A percentile compares a stretch with the other conserved stretches of the same genome.
Conservation (phyloP, 2,888 invertebrate species). For the Andricus quercusramuli region DNA sequence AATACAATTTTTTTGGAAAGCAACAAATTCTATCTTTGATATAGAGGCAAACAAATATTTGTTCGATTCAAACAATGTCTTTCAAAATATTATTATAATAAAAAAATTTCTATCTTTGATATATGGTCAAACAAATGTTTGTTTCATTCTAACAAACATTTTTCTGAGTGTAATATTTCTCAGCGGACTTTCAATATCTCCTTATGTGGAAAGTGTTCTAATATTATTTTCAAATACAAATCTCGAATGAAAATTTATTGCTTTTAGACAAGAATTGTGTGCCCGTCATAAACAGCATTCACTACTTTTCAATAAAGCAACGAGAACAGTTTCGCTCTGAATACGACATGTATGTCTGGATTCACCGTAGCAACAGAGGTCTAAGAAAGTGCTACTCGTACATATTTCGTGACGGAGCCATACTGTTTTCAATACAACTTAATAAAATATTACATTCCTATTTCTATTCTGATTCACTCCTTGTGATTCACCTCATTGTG, state of each 20-base stretch:
- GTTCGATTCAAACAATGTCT: no score
- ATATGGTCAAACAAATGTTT: no score
- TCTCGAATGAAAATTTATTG: neutral
- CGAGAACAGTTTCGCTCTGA: slow-evolving; percentile 29
- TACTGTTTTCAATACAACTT: slow-evolving; percentile 35
- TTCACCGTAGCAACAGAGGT: neutral
- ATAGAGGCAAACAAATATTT: no score
- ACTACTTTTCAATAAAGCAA: slow-evolving; percentile 22
- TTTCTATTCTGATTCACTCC: neutral
- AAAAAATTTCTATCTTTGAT: no score
- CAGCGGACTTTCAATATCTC: neutral
- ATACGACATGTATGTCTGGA: slow-evolving; percentile 15
- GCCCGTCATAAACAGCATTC: neutral
- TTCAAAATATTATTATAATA: no score
- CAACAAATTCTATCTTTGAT: no score
- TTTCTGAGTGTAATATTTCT: neutral
- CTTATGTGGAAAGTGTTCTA: neutral
- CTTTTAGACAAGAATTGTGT: neutral
- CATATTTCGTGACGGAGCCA: neutral
- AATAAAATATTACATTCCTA: slow-evolving; percentile 31
- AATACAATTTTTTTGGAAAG: no score
- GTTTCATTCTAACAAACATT: no score
- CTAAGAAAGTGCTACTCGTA: slow-evolving; percentile 10
- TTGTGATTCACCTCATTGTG: slow-evolving; percentile 38
- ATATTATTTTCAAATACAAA: neutral